These are phyloP conservation scores for Leptinotarsa lineolata DNA, from an alignment of 1,140 invertebrate species.

Conservation along the genomic window DNA sequence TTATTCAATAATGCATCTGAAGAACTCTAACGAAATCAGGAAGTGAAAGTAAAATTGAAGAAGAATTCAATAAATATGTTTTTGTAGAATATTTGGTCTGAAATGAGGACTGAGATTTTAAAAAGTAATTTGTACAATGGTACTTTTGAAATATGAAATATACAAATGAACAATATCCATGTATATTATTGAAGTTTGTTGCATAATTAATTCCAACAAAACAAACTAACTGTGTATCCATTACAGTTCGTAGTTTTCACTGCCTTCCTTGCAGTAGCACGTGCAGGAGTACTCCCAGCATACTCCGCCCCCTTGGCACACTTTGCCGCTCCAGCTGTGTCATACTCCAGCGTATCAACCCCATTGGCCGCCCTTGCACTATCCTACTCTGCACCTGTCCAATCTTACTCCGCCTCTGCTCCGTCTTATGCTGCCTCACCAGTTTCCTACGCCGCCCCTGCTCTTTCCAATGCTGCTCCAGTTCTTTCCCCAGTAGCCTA, in stretches of 20 bases:
- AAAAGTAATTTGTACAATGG: too few relatives aligned
- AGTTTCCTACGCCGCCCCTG: slow-evolving; percentile 1
- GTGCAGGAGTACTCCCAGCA: slow-evolving; percentile 23
- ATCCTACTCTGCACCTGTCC: neutral
- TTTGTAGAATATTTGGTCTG: too few relatives aligned
- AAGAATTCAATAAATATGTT: too few relatives aligned
- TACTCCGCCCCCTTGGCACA: slow-evolving; percentile 16
- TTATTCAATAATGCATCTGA: too few relatives aligned
- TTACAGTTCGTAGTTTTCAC: slow-evolving; percentile 27
- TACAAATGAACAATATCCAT: too few relatives aligned
- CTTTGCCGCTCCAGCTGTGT: slow-evolving; percentile 32
- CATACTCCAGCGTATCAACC: neutral
- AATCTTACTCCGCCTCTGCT: neutral
- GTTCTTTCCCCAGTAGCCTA: slow-evolving; percentile 23
- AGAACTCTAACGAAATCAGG: too few relatives aligned
- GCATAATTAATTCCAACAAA: too few relatives aligned
- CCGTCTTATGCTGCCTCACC: neutral
- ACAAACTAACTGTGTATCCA: neutral
- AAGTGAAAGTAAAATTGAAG: too few relatives aligned
- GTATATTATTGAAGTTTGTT: too few relatives aligned
- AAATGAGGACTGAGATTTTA: too few relatives aligned
- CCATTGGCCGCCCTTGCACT: neutral
- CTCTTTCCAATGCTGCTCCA: slow-evolving; percentile 13
- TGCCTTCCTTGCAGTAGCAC: slow-evolving; percentile 29
- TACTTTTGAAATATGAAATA: too few relatives aligned